Evolutionary conservation across 1,140 invertebrate species (phyloP).

Genomic region (Drosophila bocqueti): DNA sequence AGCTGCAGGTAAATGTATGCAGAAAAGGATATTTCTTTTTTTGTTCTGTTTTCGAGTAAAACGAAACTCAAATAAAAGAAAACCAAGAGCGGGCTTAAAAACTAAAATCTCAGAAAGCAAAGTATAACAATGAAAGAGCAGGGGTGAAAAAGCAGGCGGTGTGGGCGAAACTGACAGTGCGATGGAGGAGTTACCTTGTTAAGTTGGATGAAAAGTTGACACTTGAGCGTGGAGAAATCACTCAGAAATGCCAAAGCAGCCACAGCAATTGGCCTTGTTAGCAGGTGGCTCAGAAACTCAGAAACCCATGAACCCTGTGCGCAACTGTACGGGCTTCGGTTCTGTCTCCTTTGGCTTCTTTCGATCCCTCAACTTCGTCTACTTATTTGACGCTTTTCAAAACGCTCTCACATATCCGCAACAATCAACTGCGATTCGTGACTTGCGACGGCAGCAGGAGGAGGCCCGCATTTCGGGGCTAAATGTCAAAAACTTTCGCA

Average conservation of each 20-base stretch:
- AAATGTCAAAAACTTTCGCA: slow-evolving; percentile 62
- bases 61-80: slow-evolving; percentile 43
- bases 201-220: slow-evolving; percentile 44
- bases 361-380: slow-evolving; percentile 34
- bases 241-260: slow-evolving; percentile 33
- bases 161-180: background rate
- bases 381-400: slow-evolving; percentile 59
- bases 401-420: slow-evolving; percentile 61
- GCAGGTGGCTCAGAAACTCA: slow-evolving; percentile 19
- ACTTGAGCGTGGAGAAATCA: slow-evolving; percentile 36
- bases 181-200: slow-evolving; percentile 32
- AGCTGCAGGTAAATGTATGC: slow-evolving; percentile 51
- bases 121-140: slow-evolving; percentile 11
- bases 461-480: slow-evolving; percentile 56
- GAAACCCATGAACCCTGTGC: slow-evolving; percentile 3
- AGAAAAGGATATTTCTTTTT: slow-evolving; percentile 17
- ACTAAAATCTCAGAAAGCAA: slow-evolving; percentile 30
- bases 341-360: slow-evolving; percentile 4
- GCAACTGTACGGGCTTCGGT: slow-evolving; percentile 30
- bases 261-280: slow-evolving; percentile 49
- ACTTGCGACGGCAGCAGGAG: slow-evolving; percentile 3
- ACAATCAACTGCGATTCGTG: slow-evolving; percentile 49
- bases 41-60: slow-evolving; percentile 18
- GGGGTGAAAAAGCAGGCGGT: background rate
- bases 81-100: slow-evolving; percentile 24